Base-by-base conservation (phyloP, 1,140 invertebrate species). In the Steinernema feltiae region DNA sequence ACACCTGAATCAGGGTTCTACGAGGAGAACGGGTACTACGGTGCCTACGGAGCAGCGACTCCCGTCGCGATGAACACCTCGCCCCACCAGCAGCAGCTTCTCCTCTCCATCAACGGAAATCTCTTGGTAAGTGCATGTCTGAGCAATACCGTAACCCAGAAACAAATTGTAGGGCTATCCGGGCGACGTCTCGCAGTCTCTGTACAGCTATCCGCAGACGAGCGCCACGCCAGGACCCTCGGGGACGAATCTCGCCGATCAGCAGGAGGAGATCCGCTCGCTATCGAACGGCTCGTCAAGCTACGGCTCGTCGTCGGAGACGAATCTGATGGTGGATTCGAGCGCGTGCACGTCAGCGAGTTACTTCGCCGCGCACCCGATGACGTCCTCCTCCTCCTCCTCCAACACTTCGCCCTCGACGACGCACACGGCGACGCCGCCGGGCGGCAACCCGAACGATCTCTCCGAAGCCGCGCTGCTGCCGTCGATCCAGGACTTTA, bases 1-100 rank as follows among this genome's bases (percentile, higher is more conserved):
- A 79, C 78, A 1, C 78, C 78, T 0, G 78, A 79, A 71, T 72
- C 69, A 17, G 78, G 78, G 31, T 79, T 79, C 41, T 79, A 79
- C 76, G 78, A 79, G n/a, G 76, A 79, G 48, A 63, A 63, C 53
- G 53, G 53, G 3, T 77, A 53, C 48, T 77, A 74, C 72, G n/a
- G 69, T 48, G 48, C 72, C 17, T 15, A 48, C 41, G 70, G 76
- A 63, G 72, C 74, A 48, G 2, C 72, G 46, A 30, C 69, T 30
- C 70, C 75, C 3, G 27, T 53, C 63, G 1, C 48, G 53, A 30
- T 63, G 41, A 27, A 72, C 71, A 70, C 41, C 72, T 31, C 69
- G 69, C 71, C 78, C 69, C 7, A 63, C 53, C 15, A 3, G 63
- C n/a, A 63, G 27, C 46, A 77, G 30, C 35, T 77, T 24, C 76